Evolutionary conservation across 2,113 vertebrate species (phyloP).

Genomic region (Hiodon tergisus): DNA sequence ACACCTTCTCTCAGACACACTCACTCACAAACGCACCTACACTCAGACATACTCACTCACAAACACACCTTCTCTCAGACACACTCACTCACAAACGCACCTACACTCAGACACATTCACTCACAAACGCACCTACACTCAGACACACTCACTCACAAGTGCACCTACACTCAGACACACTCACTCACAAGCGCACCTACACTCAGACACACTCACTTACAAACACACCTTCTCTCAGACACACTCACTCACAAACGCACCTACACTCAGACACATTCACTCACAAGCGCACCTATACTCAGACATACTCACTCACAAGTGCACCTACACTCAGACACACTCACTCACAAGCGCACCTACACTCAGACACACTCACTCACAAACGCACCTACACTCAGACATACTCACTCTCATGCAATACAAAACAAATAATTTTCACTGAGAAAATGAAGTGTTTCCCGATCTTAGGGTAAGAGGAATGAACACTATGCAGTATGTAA

Average conservation of each 20-base stretch:
- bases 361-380: neutral
- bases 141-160: neutral
- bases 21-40: neutral
- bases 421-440: too few species aligned
- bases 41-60: neutral
- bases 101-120: too few species aligned
- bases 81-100: neutral
- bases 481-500: too few species aligned
- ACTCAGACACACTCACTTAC: too few species aligned
- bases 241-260: too few species aligned
- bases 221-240: too few species aligned
- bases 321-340: neutral
- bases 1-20: too few species aligned
- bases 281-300: constrained; percentile 31
- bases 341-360: neutral
- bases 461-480: too few species aligned
- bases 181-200: too few species aligned
- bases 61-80: neutral
- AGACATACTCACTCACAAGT: neutral
- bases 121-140: neutral
- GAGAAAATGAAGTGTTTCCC: too few species aligned
- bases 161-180: too few species aligned
- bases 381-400: neutral
- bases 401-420: neutral
- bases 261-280: constrained; percentile 9